Evolutionary conservation across 37 sponge, comb jelly and placozoan species (phyloP).

Genomic region (Cladorhizidae sp.): DNA sequence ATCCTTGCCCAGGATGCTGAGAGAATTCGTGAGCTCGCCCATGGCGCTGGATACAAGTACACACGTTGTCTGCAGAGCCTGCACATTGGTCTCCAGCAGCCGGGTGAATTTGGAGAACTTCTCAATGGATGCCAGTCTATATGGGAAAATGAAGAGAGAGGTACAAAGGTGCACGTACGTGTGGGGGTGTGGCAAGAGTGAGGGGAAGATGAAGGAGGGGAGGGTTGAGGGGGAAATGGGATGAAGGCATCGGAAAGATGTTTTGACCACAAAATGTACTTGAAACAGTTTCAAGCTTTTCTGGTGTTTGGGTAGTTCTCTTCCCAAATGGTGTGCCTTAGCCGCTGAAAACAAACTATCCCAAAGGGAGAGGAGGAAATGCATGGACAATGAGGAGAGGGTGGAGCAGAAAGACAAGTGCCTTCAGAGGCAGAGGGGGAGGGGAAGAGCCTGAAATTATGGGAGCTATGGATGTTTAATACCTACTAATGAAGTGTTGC

Average conservation of each 20-base stretch:
- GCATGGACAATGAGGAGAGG: not conserved
- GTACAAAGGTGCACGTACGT: not conserved
- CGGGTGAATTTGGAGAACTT: conserved; percentile 64
- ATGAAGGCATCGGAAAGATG: not conserved
- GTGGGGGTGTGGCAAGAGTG: not conserved
- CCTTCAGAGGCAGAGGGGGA: not conserved
- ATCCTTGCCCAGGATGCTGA: conserved; percentile 52
- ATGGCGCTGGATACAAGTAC: not conserved
- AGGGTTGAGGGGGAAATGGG: not conserved
- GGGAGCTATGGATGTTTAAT: too few relatives aligned
- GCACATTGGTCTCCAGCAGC: conserved; percentile 46
- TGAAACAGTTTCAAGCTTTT: too few relatives aligned
- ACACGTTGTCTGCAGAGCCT: conserved; percentile 48
- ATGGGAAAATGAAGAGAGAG: not conserved
- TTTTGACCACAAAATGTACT: too few relatives aligned
- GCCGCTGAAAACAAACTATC: too few relatives aligned
- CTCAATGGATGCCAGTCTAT: conserved; percentile 65
- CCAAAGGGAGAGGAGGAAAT: not conserved
- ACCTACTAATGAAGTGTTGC: too few relatives aligned
- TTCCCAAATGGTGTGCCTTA: too few relatives aligned
- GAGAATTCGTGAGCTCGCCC: conserved; percentile 19
- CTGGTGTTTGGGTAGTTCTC: too few relatives aligned
- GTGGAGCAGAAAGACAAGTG: not conserved
- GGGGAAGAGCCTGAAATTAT: too few relatives aligned
- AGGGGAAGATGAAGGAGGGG: conserved; percentile 12